Conservation (phyloP, 2,113 vertebrate genomes). For the Rissa tridactyla region DNA sequence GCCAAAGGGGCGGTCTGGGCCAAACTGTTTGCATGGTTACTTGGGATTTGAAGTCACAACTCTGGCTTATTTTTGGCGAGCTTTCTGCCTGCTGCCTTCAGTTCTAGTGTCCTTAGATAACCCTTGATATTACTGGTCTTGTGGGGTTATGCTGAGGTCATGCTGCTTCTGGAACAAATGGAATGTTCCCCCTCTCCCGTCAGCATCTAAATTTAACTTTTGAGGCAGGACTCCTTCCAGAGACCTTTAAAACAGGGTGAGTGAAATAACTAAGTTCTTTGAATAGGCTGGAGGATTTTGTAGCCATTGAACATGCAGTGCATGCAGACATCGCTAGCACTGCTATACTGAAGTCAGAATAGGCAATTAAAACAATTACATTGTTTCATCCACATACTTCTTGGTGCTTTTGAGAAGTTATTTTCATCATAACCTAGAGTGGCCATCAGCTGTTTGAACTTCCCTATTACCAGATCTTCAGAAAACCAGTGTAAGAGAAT, state of each 20-base stretch:
- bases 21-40: not conserved
- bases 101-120: not conserved
- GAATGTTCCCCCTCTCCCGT: not conserved
- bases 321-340: not conserved
- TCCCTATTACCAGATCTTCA: not conserved
- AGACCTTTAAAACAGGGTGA: not conserved
- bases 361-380: not conserved
- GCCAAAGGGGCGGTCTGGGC: not conserved
- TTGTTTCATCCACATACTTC: not conserved
- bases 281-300: not conserved
- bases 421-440: not conserved
- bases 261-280: not conserved
- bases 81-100: not conserved
- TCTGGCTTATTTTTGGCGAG: not conserved
- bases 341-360: not conserved
- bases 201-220: slow-evolving; percentile 15
- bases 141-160: not conserved
- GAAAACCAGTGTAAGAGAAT: not conserved
- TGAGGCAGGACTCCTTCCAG: not conserved
- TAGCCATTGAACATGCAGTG: not conserved
- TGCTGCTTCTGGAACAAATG: not conserved
- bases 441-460: not conserved
- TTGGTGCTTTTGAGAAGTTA: not conserved
- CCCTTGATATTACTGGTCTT: not conserved
- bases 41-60: not conserved